phyloP scores from a whole-genome alignment of 2,888 invertebrate genomes.

The Prosapia bicincta region DNA sequence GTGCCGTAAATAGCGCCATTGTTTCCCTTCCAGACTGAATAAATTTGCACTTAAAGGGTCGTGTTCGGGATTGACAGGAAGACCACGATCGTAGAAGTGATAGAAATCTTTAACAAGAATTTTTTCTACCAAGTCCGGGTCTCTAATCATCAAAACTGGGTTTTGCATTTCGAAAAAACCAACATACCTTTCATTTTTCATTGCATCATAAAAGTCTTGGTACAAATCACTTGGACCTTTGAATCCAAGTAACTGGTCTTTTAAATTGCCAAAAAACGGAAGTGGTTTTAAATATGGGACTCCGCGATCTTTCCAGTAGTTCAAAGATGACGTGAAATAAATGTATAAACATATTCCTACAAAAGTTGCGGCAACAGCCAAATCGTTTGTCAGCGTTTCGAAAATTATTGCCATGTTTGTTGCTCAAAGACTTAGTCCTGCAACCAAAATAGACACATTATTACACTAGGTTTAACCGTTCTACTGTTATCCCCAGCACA shows the following conservation, averaged over 20 bases:
- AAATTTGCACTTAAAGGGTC: conserved; percentile 34
- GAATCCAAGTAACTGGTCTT: conserved; percentile 31
- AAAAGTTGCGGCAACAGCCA: too few species aligned
- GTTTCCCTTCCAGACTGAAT: conserved; percentile 40
- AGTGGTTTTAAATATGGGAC: conserved; percentile 45
- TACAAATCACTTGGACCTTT: background rate
- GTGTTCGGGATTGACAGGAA: conserved; percentile 19
- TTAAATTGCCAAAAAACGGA: conserved; percentile 46
- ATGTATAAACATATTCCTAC: background rate
- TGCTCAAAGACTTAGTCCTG: too few species aligned
- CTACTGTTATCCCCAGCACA: too few species aligned
- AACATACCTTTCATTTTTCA: conserved; percentile 2
- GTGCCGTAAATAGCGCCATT: conserved; percentile 45
- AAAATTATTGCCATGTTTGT: too few species aligned
- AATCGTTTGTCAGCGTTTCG: too few species aligned
- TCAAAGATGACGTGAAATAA: background rate
- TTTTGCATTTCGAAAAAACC: conserved; percentile 9
- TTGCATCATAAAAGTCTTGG: conserved; percentile 13
- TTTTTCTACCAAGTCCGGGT: too few species aligned
- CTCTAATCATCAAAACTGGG: conserved; percentile 19
- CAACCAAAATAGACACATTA: too few species aligned
- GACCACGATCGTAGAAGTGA: conserved; percentile 32
- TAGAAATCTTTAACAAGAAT: conserved; percentile 36
- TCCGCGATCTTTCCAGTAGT: conserved; percentile 46
- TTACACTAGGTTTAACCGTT: too few species aligned